Percentiles rank a stretch among this genome's conserved stretches.
phyloP scores from a whole-genome alignment of 2,888 invertebrate species.

The Cephalotes varians region DNA sequence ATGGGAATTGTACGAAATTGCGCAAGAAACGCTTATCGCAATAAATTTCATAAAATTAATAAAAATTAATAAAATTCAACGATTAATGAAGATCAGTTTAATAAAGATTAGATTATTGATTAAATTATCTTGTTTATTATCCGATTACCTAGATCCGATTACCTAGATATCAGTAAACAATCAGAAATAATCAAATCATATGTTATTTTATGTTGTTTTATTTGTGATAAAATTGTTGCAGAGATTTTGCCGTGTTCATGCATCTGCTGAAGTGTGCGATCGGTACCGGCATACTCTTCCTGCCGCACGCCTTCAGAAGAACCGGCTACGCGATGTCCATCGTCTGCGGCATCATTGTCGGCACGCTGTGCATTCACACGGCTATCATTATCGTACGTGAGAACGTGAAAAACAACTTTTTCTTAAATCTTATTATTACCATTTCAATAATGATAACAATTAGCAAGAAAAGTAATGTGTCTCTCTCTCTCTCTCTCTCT shows the following conservation, averaged over 20 bases:
- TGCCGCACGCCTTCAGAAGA: slow-evolving; percentile 95
- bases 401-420: not conserved
- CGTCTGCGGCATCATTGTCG: slow-evolving; percentile 91
- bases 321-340: slow-evolving; percentile 92
- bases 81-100: too few relatives aligned
- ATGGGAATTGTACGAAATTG: not conserved
- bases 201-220: too few relatives aligned
- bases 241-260: slow-evolving; percentile 92
- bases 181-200: too few relatives aligned
- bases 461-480: not conserved
- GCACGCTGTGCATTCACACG: slow-evolving; percentile 95
- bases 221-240: slow-evolving; percentile 81
- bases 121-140: too few relatives aligned
- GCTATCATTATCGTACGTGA: slow-evolving; percentile 94
- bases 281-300: slow-evolving; percentile 95
- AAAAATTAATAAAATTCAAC: not conserved
- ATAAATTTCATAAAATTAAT: not conserved
- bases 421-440: not conserved
- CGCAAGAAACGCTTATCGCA: not conserved
- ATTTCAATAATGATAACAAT: not conserved
- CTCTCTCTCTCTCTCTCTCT: too few relatives aligned
- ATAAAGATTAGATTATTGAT: too few relatives aligned
- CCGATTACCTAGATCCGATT: not conserved
- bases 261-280: slow-evolving; percentile 97
- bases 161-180: not conserved